Evolutionary conservation across 2,888 invertebrate genomes (phyloP).

Genomic region (Podotricha telesiphe): DNA sequence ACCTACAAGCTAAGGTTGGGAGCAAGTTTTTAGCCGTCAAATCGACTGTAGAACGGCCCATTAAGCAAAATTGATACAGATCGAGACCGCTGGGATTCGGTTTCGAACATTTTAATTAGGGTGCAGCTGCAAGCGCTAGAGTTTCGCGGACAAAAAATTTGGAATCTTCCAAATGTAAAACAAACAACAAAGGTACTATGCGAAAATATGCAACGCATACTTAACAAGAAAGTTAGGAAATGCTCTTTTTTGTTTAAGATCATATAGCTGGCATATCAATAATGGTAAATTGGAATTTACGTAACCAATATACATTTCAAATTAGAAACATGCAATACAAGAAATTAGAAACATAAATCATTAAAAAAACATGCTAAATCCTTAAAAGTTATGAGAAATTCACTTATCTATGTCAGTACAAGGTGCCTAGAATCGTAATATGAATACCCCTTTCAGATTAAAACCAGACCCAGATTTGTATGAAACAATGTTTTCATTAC

Average conservation of each 20-base stretch:
- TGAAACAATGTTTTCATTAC: conserved; percentile 24
- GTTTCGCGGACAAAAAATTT: conserved; percentile 51
- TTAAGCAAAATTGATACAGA: conserved; percentile 78
- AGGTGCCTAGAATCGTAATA: neutral
- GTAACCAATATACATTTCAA: neutral
- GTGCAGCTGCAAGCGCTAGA: conserved; percentile 59
- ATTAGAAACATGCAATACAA: neutral
- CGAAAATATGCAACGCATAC: neutral
- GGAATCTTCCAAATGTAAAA: conserved; percentile 34
- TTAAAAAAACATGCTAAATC: neutral
- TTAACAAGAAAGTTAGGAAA: conserved; percentile 11
- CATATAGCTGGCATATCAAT: neutral
- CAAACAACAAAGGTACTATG: conserved; percentile 15
- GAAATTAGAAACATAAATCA: neutral
- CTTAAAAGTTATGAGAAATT: neutral
- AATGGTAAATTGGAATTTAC: neutral
- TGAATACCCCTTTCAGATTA: conserved; percentile 17
- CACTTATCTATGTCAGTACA: conserved; percentile 10
- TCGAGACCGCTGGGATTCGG: conserved; percentile 70
- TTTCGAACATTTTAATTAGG: conserved; percentile 79
- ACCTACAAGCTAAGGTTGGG: conserved; percentile 39
- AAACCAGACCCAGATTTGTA: conserved; percentile 16
- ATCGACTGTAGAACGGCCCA: conserved; percentile 67
- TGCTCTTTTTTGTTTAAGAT: conserved; percentile 4
- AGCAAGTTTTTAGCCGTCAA: conserved; percentile 48